Conservation (phyloP, 2,888 invertebrate genomes). For the Chymomyza procnemis region DNA sequence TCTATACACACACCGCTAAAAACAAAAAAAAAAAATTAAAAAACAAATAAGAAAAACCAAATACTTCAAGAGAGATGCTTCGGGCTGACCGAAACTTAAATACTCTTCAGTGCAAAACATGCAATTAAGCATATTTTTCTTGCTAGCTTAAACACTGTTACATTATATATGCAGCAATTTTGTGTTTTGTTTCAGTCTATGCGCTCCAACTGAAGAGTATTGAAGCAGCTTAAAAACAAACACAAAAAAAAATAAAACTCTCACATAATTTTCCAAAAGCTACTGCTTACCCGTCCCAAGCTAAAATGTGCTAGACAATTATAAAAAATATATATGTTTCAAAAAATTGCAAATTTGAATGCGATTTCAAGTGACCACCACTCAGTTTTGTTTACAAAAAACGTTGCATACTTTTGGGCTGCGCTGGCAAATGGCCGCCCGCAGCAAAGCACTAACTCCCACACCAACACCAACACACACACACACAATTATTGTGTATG, state of each 20-base stretch:
- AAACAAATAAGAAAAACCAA: background rate
- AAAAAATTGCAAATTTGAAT: background rate
- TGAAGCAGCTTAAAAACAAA: background rate
- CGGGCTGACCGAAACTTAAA: background rate
- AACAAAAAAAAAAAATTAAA: slow-evolving; percentile 5
- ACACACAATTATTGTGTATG: background rate
- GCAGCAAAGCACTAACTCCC: background rate
- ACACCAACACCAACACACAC: background rate
- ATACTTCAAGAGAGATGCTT: background rate
- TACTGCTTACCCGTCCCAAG: background rate
- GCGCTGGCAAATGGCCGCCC: background rate
- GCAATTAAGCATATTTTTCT: no score
- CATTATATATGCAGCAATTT: no score
- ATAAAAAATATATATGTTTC: background rate
- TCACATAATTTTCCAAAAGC: background rate
- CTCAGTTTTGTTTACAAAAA: no score
- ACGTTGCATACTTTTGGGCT: background rate
- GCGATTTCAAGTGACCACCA: background rate
- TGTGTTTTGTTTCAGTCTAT: no score
- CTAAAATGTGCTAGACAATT: background rate
- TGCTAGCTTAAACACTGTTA: no score
- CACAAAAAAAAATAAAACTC: background rate
- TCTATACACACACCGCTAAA: slow-evolving; percentile 59
- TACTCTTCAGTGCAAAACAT: background rate
- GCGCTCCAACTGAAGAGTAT: background rate